Evolutionary conservation across 2,888 invertebrate genomes (phyloP), one percentile per base, ranked within the genome.

Genomic region (Molorchus minor): DNA sequence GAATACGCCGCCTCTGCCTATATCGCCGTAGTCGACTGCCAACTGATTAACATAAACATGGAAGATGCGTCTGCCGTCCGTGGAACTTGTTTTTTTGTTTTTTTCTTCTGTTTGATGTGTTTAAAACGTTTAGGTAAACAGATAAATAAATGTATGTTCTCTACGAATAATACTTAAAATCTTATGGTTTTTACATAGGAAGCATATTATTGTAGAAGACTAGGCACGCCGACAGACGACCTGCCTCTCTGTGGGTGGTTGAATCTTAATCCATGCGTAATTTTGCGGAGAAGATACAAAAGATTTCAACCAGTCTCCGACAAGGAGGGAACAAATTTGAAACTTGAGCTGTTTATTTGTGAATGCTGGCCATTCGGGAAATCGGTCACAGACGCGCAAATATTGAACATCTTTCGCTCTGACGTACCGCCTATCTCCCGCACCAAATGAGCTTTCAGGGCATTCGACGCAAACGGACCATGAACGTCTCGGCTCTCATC

Each of bases 241-340:
- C 58, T 60, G 56, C 56, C 45, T 49, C 68, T 56, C 64, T 61
- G 58, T 62, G 58, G 62, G 62, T 58, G 62, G 62, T 58, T 58
- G 51, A 20, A 55, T 17, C 47, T 46, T 56, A 58, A 40, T 36
- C 47, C 49, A 49, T 38, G 49, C 49, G 49, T 49, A 49, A 49
- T 49, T 49, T 49, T 49, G 38, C 38, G 16, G 49, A 38, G 38
- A 13, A 49, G 16, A 10, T 16, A 21, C 36, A 49, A 49, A 49
- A 15, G 33, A 10, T 16, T 29, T 17, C 51, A 40, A 49, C 33
- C 56, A 56, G 35, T 41, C 44, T 41, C 56, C 54, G 51, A 62
- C 62, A 62, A 62, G 56, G 54, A 49, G 46, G 52, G 47, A 62
- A 52, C 62, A 62, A 62, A 62, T 62, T 62, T 45, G 56, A 56